A percentile compares a stretch with the other conserved stretches of the same genome.
These are phyloP conservation scores for Erebia epiphron DNA, from an alignment of 2,888 invertebrate species.

Conservation along the genomic window DNA sequence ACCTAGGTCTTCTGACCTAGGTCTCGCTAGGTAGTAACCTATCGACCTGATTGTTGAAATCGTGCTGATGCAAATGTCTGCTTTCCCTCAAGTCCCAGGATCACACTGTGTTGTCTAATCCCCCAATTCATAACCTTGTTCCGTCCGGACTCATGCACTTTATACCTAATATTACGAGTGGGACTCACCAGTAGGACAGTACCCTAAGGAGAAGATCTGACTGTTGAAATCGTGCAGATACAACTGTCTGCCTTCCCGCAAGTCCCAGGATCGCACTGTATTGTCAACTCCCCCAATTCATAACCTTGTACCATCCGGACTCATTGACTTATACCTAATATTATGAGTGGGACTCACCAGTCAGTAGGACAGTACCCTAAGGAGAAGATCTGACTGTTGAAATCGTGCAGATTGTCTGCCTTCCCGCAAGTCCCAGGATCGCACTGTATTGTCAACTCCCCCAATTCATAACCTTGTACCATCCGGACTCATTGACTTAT, in stretches of 20 bases:
- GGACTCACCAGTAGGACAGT: constrained; percentile 92
- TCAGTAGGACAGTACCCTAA: constrained; percentile 96
- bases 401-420: constrained; percentile 98
- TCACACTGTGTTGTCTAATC: constrained; percentile 97
- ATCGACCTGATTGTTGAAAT: constrained; percentile 95
- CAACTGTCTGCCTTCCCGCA: constrained; percentile 95
- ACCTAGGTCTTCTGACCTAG: too few species aligned
- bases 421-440: constrained; percentile 97
- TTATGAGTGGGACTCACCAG: too few species aligned
- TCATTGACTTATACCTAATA: too few species aligned
- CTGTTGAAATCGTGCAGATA: constrained; percentile 98
- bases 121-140: constrained; percentile 94
- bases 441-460: constrained; percentile 97
- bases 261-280: constrained; percentile 98
- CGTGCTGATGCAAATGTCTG: constrained; percentile 96
- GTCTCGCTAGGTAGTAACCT: too few species aligned
- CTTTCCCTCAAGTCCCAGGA: constrained; percentile 98
- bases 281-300: constrained; percentile 98
- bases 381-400: constrained; percentile 94
- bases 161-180: too few species aligned
- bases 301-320: constrained; percentile 93
- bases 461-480: constrained; percentile 96
- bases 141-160: constrained; percentile 97
- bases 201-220: constrained; percentile 92
- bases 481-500: constrained; percentile 97